Base-by-base conservation (phyloP, 2,888 invertebrate genomes). In the Pardosa pseudoannulata region DNA sequence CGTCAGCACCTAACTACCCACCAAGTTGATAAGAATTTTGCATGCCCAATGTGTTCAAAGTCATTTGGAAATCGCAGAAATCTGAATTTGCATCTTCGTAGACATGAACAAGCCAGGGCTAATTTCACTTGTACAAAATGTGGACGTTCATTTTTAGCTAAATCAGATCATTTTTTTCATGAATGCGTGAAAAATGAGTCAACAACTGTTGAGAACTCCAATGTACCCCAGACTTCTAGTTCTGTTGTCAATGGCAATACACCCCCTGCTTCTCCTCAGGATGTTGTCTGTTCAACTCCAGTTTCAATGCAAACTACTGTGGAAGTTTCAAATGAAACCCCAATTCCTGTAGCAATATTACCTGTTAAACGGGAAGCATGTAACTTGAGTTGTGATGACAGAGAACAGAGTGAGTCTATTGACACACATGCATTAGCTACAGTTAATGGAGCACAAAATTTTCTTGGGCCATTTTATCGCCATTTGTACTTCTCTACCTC, bases 401-500 rank as follows among this genome's bases (percentile, higher is more conserved):
- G 75, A 11, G 80, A 80, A 39, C 50, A 71, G 36, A 31, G 28
- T 16, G 80, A 80, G 28, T 23, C 50, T 2, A 16, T 79, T 0
- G 78, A 85, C 19, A n/a, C 65, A 23, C 41, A 80, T 0, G 64
- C 31, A 23, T 32, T 78, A 16, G 56, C 72, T 0, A 16, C 78
- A 36, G 73, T 82, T 9, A 82, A 79, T 73, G 81, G 87, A 56
- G 64, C 81, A 65, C 81, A 87, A 64, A 73, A 81, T 23, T 87
- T 87, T 74, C 32, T 87, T 31, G 82, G 79, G 11, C 87, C 87
- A n/a, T 79, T 87, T 68, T 87, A 87, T 65, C 78, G 87, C 0
- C 87, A 87, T 62, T 72, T 87, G 11, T 87, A 87, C 70, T 87
- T 87, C 80, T 79, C 87, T 80, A 87, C 87, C 87, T 87, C 87